Percentiles rank a stretch among this genome's conserved stretches.
Conservation (phyloP, 2,888 invertebrate species). For the Drosophila neutralis region DNA sequence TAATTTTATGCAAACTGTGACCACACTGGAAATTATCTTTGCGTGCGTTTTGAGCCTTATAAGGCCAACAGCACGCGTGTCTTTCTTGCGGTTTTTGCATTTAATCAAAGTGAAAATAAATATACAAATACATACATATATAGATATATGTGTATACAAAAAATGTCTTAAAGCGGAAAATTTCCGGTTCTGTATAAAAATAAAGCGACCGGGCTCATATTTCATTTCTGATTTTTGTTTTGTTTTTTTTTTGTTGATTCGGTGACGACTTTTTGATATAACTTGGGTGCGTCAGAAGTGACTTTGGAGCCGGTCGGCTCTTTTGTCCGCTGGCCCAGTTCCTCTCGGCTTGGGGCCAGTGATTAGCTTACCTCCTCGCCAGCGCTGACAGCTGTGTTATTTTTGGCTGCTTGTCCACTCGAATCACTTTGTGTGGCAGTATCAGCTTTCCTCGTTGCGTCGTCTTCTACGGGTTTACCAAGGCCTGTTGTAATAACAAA, state of each 20-base stretch:
- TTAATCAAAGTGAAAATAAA: conserved; percentile 79
- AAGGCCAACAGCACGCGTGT: conserved; percentile 66
- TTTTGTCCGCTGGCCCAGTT: conserved; percentile 55
- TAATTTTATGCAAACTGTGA: conserved; percentile 67
- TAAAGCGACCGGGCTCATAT: conserved; percentile 54
- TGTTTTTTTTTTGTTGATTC: not conserved
- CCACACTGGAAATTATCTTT: conserved; percentile 33
- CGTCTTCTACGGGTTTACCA: conserved; percentile 56
- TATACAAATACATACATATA: conserved; percentile 14
- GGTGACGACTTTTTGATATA: conserved; percentile 18
- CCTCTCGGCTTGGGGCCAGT: conserved; percentile 1
- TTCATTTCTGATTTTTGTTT: conserved; percentile 32
- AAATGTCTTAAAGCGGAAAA: conserved; percentile 55
- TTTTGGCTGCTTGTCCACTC: conserved; percentile 52
- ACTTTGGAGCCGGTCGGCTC: conserved; percentile 18
- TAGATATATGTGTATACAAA: conserved; percentile 40
- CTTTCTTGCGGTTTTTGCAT: conserved; percentile 67
- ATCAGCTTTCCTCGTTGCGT: conserved; percentile 46
- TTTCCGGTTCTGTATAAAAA: conserved; percentile 75
- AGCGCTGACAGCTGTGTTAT: conserved; percentile 67
- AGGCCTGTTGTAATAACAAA: conserved; percentile 46
- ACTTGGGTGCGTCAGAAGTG: conserved; percentile 46
- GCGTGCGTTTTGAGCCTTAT: conserved; percentile 57
- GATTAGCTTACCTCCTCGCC: conserved; percentile 64
- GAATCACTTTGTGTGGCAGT: conserved; percentile 63